phyloP scores from a whole-genome alignment of 2,113 vertebrate genomes.

The Microcebus ravelobensis region DNA sequence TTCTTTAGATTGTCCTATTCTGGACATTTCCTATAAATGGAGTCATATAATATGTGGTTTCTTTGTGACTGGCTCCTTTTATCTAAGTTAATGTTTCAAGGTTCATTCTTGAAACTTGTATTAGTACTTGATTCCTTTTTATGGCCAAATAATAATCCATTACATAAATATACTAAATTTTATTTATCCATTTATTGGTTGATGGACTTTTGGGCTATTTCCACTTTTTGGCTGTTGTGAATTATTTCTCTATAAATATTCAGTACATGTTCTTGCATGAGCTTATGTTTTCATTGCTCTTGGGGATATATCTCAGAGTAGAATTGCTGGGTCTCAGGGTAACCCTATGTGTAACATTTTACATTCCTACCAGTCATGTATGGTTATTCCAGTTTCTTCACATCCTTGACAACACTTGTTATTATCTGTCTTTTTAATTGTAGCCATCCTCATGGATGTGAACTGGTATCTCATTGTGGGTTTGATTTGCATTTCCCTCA shows the following conservation, averaged over 20 bases:
- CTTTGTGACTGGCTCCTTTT: neutral
- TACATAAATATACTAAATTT: neutral
- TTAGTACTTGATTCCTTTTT: conserved; percentile 3
- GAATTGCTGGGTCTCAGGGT: neutral
- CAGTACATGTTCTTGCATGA: neutral
- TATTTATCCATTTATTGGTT: neutral
- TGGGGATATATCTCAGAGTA: neutral
- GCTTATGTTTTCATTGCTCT: neutral
- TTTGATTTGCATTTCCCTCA: neutral
- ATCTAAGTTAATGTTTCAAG: neutral
- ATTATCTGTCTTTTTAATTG: neutral
- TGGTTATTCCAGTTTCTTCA: neutral
- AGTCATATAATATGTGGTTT: neutral
- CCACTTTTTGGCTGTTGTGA: neutral
- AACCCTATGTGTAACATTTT: conserved; percentile 9
- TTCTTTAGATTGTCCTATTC: neutral
- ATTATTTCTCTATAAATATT: neutral
- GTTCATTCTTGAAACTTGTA: neutral
- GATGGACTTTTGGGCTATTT: neutral
- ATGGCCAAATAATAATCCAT: neutral
- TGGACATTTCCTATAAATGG: neutral
- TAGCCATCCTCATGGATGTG: neutral
- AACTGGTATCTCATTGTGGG: neutral
- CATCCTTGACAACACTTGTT: neutral
- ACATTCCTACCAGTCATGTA: neutral